A percentile compares a stretch with the other conserved stretches of the same genome.
Evolutionary conservation across 2,113 vertebrate species (phyloP).

Genomic region (Megaleporinus macrocephalus): DNA sequence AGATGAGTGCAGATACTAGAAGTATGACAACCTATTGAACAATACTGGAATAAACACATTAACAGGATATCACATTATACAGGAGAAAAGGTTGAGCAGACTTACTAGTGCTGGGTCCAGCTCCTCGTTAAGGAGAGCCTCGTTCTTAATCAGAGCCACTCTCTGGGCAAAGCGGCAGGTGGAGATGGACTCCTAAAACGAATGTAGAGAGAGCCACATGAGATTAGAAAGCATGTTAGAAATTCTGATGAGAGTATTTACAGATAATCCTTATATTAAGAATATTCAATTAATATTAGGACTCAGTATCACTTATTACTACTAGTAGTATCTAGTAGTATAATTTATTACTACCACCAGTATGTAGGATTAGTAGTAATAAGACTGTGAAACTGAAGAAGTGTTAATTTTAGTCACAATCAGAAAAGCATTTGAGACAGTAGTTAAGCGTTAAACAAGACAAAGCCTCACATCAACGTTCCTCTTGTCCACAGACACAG

Average conservation of each 20-base stretch:
- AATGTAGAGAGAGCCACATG: not conserved
- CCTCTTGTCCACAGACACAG: slow-evolving; percentile 85
- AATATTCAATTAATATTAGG: no score
- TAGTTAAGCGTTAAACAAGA: not conserved
- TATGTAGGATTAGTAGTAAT: no score
- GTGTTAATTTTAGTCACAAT: no score
- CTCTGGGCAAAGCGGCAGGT: slow-evolving; percentile 96
- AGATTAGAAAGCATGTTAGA: not conserved
- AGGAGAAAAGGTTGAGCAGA: slow-evolving; percentile 9
- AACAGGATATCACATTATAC: not conserved
- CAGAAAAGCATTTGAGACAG: not conserved
- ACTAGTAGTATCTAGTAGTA: no score
- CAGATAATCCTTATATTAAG: not conserved
- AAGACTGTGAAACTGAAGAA: no score
- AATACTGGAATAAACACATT: not conserved
- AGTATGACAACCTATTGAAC: not conserved
- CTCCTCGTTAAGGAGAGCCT: slow-evolving; percentile 93
- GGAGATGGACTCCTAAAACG: slow-evolving; percentile 90
- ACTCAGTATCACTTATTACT: no score
- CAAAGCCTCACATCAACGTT: slow-evolving; percentile 81
- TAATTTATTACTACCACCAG: no score
- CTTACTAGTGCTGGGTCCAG: slow-evolving; percentile 91
- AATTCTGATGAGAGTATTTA: no score
- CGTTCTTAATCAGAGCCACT: slow-evolving; percentile 94
- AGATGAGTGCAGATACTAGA: no score